Conservation (phyloP, 1,140 invertebrate species). For the Leptinotarsa texana region DNA sequence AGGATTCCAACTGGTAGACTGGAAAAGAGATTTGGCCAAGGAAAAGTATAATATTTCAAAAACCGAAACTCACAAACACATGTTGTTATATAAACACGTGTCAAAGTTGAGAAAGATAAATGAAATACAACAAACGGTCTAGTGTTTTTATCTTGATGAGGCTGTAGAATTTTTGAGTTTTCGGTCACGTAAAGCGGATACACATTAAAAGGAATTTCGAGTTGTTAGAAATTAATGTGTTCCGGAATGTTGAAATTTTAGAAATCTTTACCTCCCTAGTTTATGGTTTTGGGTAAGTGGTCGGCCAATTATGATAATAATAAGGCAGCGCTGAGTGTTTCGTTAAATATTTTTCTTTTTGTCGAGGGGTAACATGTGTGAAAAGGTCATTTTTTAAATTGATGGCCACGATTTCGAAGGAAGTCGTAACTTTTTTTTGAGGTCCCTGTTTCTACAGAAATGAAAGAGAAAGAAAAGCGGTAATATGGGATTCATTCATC, state of each 20-base stretch:
- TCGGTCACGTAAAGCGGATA: conserved; percentile 19
- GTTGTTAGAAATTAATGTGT: conserved; percentile 37
- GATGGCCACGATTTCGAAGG: not conserved
- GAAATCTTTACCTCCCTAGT: conserved; percentile 11
- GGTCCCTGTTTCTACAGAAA: no score
- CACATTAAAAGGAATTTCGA: conserved; percentile 36
- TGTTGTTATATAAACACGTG: conserved; percentile 43
- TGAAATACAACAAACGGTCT: conserved; percentile 38
- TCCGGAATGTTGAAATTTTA: conserved; percentile 23
- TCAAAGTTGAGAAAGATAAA: conserved; percentile 44
- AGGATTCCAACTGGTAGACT: not conserved
- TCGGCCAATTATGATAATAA: conserved; percentile 30
- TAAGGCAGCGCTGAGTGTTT: conserved; percentile 19
- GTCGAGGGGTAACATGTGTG: conserved; percentile 16
- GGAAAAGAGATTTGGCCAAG: conserved; percentile 15
- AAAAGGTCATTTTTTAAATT: conserved; percentile 26
- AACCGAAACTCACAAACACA: conserved; percentile 33
- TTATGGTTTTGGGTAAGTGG: conserved; percentile 20
- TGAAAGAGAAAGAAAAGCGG: no score
- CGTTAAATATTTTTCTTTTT: conserved; percentile 33
- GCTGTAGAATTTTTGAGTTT: conserved; percentile 15
- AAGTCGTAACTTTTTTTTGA: conserved; percentile 7
- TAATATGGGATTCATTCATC: no score
- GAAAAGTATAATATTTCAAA: conserved; percentile 26
- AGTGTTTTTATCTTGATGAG: conserved; percentile 34